Evolutionary conservation across 2,113 vertebrate genomes (phyloP).

Genomic region (Antigone vipio): DNA sequence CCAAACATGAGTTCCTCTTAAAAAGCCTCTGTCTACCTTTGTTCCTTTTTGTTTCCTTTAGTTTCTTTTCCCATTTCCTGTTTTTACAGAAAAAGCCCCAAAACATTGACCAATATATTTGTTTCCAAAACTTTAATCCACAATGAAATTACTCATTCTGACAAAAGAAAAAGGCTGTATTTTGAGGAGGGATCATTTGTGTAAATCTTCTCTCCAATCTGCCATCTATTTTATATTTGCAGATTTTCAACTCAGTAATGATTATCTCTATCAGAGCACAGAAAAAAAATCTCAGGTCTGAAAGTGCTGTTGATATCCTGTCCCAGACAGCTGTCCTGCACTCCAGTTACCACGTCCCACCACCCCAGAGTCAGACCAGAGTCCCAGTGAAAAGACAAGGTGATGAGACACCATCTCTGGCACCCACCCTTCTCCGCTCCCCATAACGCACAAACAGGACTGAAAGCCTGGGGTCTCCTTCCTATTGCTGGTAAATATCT

Average conservation of each 20-base stretch:
- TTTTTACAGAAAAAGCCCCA: neutral
- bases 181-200: neutral
- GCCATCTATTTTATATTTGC: neutral
- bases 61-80: neutral
- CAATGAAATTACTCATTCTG: neutral
- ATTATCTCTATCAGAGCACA: neutral
- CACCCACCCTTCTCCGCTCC: neutral
- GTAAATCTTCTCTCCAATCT: neutral
- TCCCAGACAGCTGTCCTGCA: neutral
- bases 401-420: neutral
- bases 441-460: neutral
- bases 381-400: neutral
- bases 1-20: neutral
- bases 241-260: neutral
- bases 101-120: neutral
- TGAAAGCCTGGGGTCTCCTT: neutral
- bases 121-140: neutral
- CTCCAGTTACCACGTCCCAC: neutral
- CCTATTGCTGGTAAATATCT: neutral
- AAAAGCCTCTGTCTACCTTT: neutral
- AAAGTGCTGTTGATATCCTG: neutral
- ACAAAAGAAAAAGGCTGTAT: neutral
- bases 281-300: neutral
- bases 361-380: neutral
- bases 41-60: neutral